Base-by-base conservation (phyloP, 2,888 invertebrate species). In the Daptonema setosum region DNA sequence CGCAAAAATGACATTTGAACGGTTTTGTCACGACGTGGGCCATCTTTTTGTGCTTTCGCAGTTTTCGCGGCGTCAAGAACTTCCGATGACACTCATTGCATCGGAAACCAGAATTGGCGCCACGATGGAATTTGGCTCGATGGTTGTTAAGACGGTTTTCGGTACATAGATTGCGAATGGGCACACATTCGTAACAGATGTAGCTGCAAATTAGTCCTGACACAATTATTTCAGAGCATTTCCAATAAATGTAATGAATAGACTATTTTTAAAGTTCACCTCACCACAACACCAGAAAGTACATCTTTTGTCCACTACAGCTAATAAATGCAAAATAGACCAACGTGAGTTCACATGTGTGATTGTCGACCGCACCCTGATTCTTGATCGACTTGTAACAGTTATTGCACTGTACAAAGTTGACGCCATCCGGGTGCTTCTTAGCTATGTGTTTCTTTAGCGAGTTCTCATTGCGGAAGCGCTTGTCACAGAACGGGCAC, bases 401-500 rank as follows among this genome's bases (percentile, higher is more conserved):
- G 25, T 63, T 61, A 8, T 67, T 59, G 55, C 69, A 69, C 57
- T 70, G 68, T 1, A 64, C 64, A 54, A 65, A 70, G 29, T 69
- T 64, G 17, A 60, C 58, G 41, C 60, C 61, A 48, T 68, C 68
- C 8, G 65, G 62, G 59, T 69, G 70, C 56, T 70, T 68, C 60
- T 67, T 67, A 20, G 58, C 54, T 11, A 68, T 62, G 58, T 69
- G 69, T 54, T 66, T 68, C 57, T 64, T 65, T 35, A 70, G 63
- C 2, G 67, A 67, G 52, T 64, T 61, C 55, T 69, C 69, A 58
- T 69, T 70, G 22, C 69, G 62, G 59, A 66, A 69, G 17, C 69
- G 64, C 58, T 69, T 69, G 59, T 69, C 69, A 56, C 69, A 69
- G 59, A 69, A 69, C 17, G 68, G 66, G 56, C 69, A 70, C 57